Conservation (phyloP, 2,113 vertebrate species). For the Mirza zaza region DNA sequence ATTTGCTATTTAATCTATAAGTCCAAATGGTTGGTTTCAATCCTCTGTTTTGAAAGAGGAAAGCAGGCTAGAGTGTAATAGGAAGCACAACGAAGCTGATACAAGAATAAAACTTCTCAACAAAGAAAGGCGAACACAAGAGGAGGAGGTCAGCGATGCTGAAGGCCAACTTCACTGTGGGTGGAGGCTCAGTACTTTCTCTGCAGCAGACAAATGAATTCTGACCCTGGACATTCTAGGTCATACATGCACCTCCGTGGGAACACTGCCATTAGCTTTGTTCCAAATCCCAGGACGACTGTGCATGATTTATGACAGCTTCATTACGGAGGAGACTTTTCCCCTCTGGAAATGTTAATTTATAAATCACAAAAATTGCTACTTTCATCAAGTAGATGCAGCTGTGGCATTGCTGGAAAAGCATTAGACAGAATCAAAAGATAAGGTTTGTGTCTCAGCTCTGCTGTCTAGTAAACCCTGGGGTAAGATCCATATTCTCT, state of each 20-base stretch:
- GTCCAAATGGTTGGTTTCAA: not conserved
- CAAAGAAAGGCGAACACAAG: not conserved
- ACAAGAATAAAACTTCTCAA: not conserved
- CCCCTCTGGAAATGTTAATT: slow-evolving; percentile 52
- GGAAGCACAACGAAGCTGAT: not conserved
- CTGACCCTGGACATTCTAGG: not conserved
- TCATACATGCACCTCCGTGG: fast-evolving
- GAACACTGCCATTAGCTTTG: not conserved
- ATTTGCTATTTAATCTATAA: not conserved
- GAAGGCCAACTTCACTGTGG: fast-evolving
- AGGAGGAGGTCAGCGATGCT: fast-evolving
- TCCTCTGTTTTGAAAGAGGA: not conserved
- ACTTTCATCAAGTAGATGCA: not conserved
- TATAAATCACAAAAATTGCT: slow-evolving; percentile 24
- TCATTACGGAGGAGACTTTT: not conserved
- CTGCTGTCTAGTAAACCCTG: not conserved
- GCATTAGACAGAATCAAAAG: not conserved
- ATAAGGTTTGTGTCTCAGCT: not conserved
- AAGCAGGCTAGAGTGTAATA: not conserved
- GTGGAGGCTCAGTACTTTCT: fast-evolving
- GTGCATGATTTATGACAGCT: not conserved
- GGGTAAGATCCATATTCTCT: not conserved
- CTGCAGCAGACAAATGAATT: not conserved
- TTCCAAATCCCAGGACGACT: not conserved
- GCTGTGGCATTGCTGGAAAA: not conserved